These are phyloP conservation scores for Entelurus aequoreus DNA, from an alignment of 2,113 vertebrate genomes.

Conservation along the genomic window DNA sequence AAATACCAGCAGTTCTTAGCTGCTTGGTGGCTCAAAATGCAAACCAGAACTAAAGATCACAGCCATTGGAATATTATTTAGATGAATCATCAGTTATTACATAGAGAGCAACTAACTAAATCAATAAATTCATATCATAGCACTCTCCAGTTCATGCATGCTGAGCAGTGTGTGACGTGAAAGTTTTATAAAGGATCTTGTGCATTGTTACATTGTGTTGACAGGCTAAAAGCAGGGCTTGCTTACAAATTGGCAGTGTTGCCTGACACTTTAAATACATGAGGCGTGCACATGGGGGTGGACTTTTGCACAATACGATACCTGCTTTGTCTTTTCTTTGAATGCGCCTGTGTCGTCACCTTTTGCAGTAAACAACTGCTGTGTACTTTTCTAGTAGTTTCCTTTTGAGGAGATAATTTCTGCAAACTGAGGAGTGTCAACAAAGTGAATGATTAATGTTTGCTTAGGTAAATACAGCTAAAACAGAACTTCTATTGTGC, in stretches of 20 bases:
- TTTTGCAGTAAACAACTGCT: not conserved
- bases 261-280: not conserved
- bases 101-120: not conserved
- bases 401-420: too few relatives aligned
- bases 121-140: not conserved
- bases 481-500: too few relatives aligned
- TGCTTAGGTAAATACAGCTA: too few relatives aligned
- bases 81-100: not conserved
- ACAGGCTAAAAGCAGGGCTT: not conserved
- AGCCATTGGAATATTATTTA: not conserved
- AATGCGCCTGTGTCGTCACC: not conserved
- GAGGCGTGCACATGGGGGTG: too few relatives aligned
- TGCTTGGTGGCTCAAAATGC: conserved; percentile 3
- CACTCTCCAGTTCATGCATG: not conserved
- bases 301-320: not conserved
- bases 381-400: too few relatives aligned
- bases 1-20: conserved; percentile 13
- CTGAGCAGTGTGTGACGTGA: not conserved
- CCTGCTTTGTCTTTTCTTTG: not conserved
- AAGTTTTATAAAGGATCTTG: not conserved
- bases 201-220: not conserved
- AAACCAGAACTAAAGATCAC: conserved; percentile 12
- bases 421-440: too few relatives aligned
- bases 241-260: not conserved
- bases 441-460: too few relatives aligned